Evolutionary conservation across 2,888 invertebrate genomes (phyloP), one percentile per base, ranked within the genome.

Genomic region (Monoplex corrugatus): DNA sequence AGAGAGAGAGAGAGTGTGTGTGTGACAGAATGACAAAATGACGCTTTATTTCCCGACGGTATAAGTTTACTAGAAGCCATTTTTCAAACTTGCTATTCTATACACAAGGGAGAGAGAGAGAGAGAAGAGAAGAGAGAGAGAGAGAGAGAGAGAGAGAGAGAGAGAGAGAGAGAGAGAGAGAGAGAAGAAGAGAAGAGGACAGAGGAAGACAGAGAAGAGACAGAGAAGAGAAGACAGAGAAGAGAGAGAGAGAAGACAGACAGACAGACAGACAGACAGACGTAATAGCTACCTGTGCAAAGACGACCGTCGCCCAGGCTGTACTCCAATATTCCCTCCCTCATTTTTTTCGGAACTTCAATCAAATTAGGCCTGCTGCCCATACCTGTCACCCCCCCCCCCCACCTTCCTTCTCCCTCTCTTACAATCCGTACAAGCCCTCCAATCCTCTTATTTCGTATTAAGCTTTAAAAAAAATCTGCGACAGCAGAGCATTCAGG

Each of bases 241-340:
- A 57, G 57, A 57, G 16, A 57, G 23, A 57, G 57, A 13, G 16
- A 57, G 16, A 23, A 80, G 80, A 35, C 35, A 13, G 80, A 35
- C 83, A 16, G 83, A 83, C 28, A 50, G 8, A 44, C 83, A 83
- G n/a, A 50, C n/a, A 83, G 45, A 83, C 83, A 83, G n/a, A 2
- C 23, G n/a, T n/a, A 68, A 68, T 6, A 35, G 75, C 8, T 32
- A 8, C 0, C 32, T 23, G n/a, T 10, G 35, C 13, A 68, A n/a
- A 68, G 28, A 68, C 68, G 8, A 35, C 8, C 10, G 35, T 35
- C 10, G 5, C 5, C 10, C 68, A 28, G 28, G n/a, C 5, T 68
- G 28, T 19, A 68, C 10, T 5, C 10, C 19, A 68, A 68, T 23
- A 6, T 19, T 5, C 28, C 5, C 5, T 19, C 28, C 5, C 5